A percentile compares a stretch with the other conserved stretches of the same genome.
Conservation (phyloP, 2,797 vertebrate species). For the Characodon lateralis region DNA sequence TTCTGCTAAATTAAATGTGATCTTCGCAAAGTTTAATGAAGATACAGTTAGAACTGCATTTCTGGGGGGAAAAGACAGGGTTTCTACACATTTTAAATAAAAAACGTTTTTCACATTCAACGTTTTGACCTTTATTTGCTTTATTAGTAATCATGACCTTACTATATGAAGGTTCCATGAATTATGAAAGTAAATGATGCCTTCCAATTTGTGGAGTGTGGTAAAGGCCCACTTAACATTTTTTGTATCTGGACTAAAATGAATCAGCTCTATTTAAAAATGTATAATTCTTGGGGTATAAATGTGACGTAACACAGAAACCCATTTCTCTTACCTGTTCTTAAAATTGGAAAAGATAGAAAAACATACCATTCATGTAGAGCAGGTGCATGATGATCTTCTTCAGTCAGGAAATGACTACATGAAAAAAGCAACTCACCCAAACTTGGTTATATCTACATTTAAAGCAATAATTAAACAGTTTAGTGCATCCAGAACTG, state of each 20-base stretch:
- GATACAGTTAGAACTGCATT: slow-evolving; percentile 7
- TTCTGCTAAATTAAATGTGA: slow-evolving; percentile 34
- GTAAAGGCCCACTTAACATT: neutral
- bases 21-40: slow-evolving; percentile 15
- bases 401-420: neutral
- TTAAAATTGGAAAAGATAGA: neutral
- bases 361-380: neutral
- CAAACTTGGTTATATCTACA: neutral
- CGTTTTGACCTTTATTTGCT: neutral
- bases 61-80: slow-evolving; percentile 5
- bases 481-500: no score
- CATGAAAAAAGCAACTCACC: neutral
- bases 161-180: neutral
- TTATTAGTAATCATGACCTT: neutral
- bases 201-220: neutral
- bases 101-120: neutral
- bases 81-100: neutral
- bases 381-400: neutral
- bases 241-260: neutral
- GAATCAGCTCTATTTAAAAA: neutral
- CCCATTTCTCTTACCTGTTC: neutral
- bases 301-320: neutral
- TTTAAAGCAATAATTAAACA: no score
- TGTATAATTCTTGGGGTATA: neutral
- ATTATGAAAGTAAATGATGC: neutral